These are phyloP conservation scores for Opisthograptis luteolata DNA, from an alignment of 2,888 invertebrate species.

Conservation along the genomic window DNA sequence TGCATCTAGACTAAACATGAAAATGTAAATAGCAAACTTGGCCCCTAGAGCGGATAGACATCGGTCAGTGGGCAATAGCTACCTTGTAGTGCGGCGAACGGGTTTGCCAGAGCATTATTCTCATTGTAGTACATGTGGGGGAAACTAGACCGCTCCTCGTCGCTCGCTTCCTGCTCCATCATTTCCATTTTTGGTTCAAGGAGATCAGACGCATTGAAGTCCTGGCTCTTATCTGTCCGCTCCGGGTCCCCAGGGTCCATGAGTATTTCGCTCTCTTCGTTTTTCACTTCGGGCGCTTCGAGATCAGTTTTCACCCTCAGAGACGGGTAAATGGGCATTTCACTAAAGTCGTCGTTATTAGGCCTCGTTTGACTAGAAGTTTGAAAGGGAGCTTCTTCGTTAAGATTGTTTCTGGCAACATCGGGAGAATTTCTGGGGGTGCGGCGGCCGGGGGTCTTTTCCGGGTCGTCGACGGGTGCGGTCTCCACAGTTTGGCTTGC, in stretches of 20 bases:
- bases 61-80: neutral
- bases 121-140: slow-evolving; percentile 74
- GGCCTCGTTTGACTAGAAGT: slow-evolving; percentile 84
- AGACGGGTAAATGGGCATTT: slow-evolving; percentile 76
- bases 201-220: slow-evolving; percentile 76
- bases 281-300: slow-evolving; percentile 80
- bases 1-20: too few relatives aligned
- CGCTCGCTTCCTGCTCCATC: slow-evolving; percentile 88
- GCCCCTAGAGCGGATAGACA: neutral
- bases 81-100: slow-evolving; percentile 80
- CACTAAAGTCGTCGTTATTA: slow-evolving; percentile 83
- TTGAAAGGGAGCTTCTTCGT: slow-evolving; percentile 82
- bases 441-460: slow-evolving; percentile 74
- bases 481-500: slow-evolving; percentile 83
- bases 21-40: too few relatives aligned
- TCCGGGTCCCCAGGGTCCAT: slow-evolving; percentile 78
- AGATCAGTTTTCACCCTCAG: slow-evolving; percentile 83
- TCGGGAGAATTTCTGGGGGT: slow-evolving; percentile 82
- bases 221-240: slow-evolving; percentile 68
- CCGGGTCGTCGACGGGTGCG: slow-evolving; percentile 74
- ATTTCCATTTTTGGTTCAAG: slow-evolving; percentile 89
- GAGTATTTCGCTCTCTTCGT: slow-evolving; percentile 76
- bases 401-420: slow-evolving; percentile 83
- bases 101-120: slow-evolving; percentile 75
- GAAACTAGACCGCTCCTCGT: slow-evolving; percentile 84